These are phyloP conservation scores for Fulica atra DNA, from an alignment of 2,113 vertebrate species.

Conservation along the genomic window DNA sequence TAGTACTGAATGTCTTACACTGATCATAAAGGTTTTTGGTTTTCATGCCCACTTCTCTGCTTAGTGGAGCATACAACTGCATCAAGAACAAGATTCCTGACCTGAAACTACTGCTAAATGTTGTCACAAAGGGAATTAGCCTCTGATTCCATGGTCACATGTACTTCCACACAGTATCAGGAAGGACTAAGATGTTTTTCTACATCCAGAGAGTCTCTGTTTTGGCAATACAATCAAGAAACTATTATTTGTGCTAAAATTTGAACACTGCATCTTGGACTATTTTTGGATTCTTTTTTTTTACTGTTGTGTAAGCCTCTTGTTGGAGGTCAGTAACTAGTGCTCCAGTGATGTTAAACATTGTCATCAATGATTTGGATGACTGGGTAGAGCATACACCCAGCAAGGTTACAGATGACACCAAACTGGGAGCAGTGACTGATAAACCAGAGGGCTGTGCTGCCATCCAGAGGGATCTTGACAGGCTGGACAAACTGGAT, in stretches of 20 bases:
- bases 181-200: neutral
- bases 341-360: neutral
- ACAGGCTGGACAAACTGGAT: neutral
- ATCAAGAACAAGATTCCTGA: neutral
- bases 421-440: neutral
- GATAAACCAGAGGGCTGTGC: neutral
- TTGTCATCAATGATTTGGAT: neutral
- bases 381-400: neutral
- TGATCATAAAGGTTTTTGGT: neutral
- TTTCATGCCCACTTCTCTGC: neutral
- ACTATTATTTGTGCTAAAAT: neutral
- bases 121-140: neutral
- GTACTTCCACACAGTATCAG: neutral
- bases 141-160: neutral
- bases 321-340: neutral
- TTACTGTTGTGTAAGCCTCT: neutral
- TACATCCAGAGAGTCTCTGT: neutral
- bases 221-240: neutral
- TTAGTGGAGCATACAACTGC: neutral
- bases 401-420: neutral
- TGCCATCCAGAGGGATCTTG: neutral
- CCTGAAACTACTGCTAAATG: neutral
- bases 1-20: neutral
- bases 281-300: rapidly evolving
- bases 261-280: neutral